A percentile compares a stretch with the other conserved stretches of the same genome.
Conservation (phyloP, 35 echinoderm and acorn worm species). For the Lytechinus pictus region DNA sequence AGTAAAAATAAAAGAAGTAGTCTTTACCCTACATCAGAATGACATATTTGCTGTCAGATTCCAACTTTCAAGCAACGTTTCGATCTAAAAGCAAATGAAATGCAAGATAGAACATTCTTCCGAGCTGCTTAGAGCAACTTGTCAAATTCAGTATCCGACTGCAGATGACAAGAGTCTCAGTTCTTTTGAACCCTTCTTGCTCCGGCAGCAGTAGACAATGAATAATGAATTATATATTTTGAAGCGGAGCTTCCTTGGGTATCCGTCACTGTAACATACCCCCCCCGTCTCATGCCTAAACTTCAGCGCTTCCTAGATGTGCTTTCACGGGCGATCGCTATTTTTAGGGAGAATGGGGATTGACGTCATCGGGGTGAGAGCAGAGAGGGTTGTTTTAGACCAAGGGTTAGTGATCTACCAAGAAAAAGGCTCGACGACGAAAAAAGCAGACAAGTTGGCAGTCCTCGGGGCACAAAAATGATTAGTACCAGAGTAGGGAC, state of each 20-base stretch:
- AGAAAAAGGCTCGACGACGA: neutral
- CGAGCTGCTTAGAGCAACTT: neutral
- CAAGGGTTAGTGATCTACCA: neutral
- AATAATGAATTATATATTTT: neutral
- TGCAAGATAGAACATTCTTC: neutral
- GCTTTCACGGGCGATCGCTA: neutral
- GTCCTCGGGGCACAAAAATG: neutral
- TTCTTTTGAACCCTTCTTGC: neutral
- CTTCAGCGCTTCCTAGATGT: neutral
- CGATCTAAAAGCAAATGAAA: neutral
- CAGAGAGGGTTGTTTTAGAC: neutral
- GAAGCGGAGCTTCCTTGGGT: neutral
- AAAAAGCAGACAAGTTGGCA: neutral
- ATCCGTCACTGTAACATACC: neutral
- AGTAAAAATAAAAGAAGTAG: no score
- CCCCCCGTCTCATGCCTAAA: neutral
- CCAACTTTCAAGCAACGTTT: neutral
- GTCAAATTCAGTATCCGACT: neutral
- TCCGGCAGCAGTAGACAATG: neutral
- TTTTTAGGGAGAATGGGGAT: neutral
- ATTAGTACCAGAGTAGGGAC: neutral
- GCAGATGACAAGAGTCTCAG: neutral
- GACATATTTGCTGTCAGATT: no score
- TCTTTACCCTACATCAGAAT: no score
- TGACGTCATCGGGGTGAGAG: neutral